Base-by-base conservation (phyloP, 1,140 invertebrate genomes). In the Lepidurus apus region DNA sequence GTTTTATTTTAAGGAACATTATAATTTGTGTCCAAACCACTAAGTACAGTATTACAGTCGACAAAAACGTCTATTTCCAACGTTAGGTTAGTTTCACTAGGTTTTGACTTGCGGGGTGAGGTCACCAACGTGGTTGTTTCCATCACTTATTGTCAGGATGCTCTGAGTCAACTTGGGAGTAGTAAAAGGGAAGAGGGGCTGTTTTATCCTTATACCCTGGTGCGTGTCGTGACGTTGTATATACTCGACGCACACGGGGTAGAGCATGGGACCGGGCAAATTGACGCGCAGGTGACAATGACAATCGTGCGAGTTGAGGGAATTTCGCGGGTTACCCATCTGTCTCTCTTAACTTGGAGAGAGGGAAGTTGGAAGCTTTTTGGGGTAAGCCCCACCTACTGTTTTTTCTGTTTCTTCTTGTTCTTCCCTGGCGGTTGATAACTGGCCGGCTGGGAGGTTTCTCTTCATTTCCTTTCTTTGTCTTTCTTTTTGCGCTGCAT, bases 201-300 rank as follows among this genome's bases (percentile, higher is more conserved):
- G 53, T 65, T 65, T 13, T 65, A 65, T n/a, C 53, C 17, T 65
- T 13, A 65, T 17, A 65, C 53, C 53, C 8, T 17, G 53, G 53
- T 65, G 53, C 53, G 53, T 21, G 17, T 65, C 53, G 21, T 65
- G 53, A n/a, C 53, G 53, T 21, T n/a, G 53, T 21, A 65, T 21
- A n/a, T 4, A 34, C 34, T 34, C 34, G 34, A 34, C 17, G 53
- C 53, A 13, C 53, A 21, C 13, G 21, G 53, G 53, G 21, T 65
- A n/a, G 34, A 34, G 53, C 53, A 21, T 65, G 9, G 7, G 53
- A 65, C 53, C 1, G n/a, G 53, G 53, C 53, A 21, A 65, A 65
- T 65, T 21, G 53, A 65, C 53, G 53, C 53, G 53, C 53, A 65
- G 53, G 53, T 65, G 53, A 65, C 53, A 65, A 65, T 17, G 53